Base-by-base conservation (phyloP, 2,113 vertebrate species). In the Chlamydotis undulata region DNA sequence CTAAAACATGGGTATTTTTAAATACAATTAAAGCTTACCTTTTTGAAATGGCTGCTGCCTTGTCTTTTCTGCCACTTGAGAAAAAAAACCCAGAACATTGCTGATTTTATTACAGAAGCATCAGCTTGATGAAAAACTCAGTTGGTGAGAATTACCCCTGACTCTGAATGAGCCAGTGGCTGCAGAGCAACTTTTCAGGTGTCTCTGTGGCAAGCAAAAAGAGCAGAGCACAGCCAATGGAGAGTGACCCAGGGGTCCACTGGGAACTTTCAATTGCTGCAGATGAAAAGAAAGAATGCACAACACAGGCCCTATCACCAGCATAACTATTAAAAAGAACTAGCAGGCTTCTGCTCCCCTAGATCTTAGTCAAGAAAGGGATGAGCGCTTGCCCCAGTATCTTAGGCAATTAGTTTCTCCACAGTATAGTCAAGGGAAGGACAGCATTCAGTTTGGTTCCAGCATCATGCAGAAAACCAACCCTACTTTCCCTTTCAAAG, bases 1-100 rank as follows among this genome's bases (percentile, higher is more conserved):
- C 70, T 96, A 96, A 97, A 96, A 95, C 63, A 31, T 84, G 64
- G 82, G 65, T 92, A 74, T 97, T 98, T 98, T 98, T 95, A 43
- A 95, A 95, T 92, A 96, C 87, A 90, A 98, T 98, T 98, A 98
- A 98, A 98, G 94, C 91, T 93, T 97, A 96, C 96, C 96, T 97
- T 98, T 98, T 97, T 96, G 65, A 97, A 97, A 97, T 43, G 95
- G 93, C 61, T 95, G 83, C 80, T 84, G 80, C 83, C 79, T 93
- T 92, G 83, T 96, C 82, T 86, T 93, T 96, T 77, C 69, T 93
- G 87, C 55, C 87, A n/a, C 68, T 74, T 80, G 83, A 90, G 50
- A 43, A 43, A 43, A 43, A 43, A 43, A 43, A 39, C 12, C 39
- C 65, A 80, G 75, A 56, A 14, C 49, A 55, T 37, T 37, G 63